These are phyloP conservation scores for Rhabdornis inornatus DNA, from an alignment of 2,113 vertebrate genomes.

Conservation along the genomic window DNA sequence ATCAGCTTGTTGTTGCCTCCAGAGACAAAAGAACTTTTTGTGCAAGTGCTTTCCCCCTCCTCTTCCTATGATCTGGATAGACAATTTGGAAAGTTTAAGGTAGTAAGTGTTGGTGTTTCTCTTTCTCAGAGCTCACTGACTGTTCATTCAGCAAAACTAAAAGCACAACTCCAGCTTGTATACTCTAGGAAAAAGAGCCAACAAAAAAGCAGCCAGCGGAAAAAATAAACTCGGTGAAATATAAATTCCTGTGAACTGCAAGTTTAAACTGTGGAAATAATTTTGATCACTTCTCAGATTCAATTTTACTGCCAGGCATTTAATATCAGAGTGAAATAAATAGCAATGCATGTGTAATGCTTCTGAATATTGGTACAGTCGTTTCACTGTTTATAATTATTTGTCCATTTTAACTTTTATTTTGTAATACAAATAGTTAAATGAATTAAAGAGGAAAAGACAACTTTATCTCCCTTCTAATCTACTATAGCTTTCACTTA, in stretches of 20 bases:
- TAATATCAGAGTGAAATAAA: not conserved
- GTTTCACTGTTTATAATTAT: not conserved
- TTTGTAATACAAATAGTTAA: not conserved
- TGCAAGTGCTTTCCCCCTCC: slow-evolving; percentile 10
- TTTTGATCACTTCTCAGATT: not conserved
- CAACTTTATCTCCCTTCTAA: not conserved
- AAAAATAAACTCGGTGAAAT: not conserved
- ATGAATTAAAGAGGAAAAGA: not conserved
- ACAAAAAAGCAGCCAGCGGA: not conserved
- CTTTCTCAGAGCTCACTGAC: not conserved
- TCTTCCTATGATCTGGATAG: not conserved
- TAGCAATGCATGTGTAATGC: not conserved
- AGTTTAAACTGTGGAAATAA: not conserved
- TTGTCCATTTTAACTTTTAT: not conserved
- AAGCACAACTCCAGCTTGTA: not conserved
- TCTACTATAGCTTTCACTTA: not conserved
- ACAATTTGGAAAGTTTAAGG: slow-evolving; percentile 17
- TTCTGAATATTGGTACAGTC: not conserved
- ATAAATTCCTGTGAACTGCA: not conserved
- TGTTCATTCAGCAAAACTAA: not conserved
- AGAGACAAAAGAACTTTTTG: not conserved
- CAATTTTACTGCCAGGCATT: not conserved
- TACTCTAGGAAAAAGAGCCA: not conserved
- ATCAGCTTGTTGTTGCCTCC: not conserved
- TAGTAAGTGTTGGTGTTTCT: slow-evolving; percentile 1